A percentile compares a stretch with the other conserved stretches of the same genome.
phyloP scores from a whole-genome alignment of 2,888 invertebrate genomes.

The Drosophila yooni region DNA sequence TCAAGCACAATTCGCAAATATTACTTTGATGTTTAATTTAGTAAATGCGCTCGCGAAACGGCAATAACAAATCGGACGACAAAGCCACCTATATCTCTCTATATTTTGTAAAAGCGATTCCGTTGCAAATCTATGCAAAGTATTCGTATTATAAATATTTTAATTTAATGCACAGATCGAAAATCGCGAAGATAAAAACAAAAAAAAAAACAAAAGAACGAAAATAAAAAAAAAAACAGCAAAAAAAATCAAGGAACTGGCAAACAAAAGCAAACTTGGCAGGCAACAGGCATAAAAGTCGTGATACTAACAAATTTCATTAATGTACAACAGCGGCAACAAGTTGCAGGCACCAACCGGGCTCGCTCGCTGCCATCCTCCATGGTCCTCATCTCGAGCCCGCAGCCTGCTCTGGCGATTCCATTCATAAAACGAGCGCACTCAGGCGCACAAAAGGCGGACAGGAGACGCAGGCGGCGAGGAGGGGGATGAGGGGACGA shows the following conservation, averaged over 20 bases:
- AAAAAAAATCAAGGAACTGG: slow-evolving; percentile 39
- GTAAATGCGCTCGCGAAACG: not conserved
- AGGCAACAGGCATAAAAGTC: slow-evolving; percentile 80
- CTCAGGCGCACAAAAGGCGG: slow-evolving; percentile 49
- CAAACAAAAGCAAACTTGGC: slow-evolving; percentile 69
- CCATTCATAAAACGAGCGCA: slow-evolving; percentile 75
- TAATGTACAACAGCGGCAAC: slow-evolving; percentile 82
- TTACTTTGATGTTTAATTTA: slow-evolving; percentile 7
- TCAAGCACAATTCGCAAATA: not conserved
- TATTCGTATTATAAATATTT: slow-evolving; percentile 60
- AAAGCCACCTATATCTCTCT: slow-evolving; percentile 5
- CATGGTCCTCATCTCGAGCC: slow-evolving; percentile 5
- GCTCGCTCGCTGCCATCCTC: slow-evolving; percentile 39
- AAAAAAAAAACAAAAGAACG: slow-evolving; percentile 7
- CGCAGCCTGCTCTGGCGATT: slow-evolving; percentile 55
- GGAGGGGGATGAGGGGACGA: not conserved
- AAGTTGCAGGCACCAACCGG: slow-evolving; percentile 67
- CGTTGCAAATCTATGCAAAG: slow-evolving; percentile 42
- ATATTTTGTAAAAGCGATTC: slow-evolving; percentile 11
- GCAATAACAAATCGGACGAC: not conserved
- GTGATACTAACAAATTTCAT: slow-evolving; percentile 83
- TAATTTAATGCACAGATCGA: slow-evolving; percentile 67
- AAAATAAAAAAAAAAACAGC: not conserved
- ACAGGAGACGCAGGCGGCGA: not conserved
- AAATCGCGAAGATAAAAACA: slow-evolving; percentile 27